Base-by-base conservation (phyloP, 2,797 vertebrate genomes). In the Apodemus agrarius region DNA sequence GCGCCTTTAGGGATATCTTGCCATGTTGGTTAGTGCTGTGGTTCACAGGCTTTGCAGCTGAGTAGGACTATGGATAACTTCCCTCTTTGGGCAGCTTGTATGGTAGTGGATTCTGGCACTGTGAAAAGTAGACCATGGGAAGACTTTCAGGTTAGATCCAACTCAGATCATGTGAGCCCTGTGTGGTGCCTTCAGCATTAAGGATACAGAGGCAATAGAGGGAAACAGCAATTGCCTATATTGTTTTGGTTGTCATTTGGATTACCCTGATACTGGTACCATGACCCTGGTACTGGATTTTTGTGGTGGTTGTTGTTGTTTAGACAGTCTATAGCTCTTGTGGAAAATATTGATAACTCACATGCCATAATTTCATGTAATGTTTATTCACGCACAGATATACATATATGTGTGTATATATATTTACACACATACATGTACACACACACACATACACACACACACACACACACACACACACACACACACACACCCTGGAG, bases 381-480 rank as follows among this genome's bases (percentile, higher is more conserved):
- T 29, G 3, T 61, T 6, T 8, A 80, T 34, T n/a, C 10, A 80
- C 1, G 10, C 9, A 81, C 3, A 24, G 16, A 57, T 19, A 57
- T 19, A 57, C 16, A 57, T 6, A 21, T 3, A n/a, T 26, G 19
- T 1, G 6, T 13, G 46, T 49, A 29, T 2, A 31, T 14, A 9
- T 12, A 79, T 52, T 1, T 52, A 8, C 16, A 79, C 8, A 17
- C 52, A 37, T 22, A 52, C 21, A 3, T 79, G 8, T 4, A 46
- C 2, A 24, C 21, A 81, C 19, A 10, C 2, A 57, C 19, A 37
- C 3, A 82, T 1, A 12, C 0, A 19, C 3, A 1, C 4, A 40
- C 12, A 82, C 1, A 40, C 7, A 4, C 11, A 40, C 4, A 57
- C 3, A 14, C 6, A 54, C 52, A 6, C 34, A 9, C 34, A 80